phyloP scores from a whole-genome alignment of 2,113 vertebrate genomes.

The Arothron firmamentum region DNA sequence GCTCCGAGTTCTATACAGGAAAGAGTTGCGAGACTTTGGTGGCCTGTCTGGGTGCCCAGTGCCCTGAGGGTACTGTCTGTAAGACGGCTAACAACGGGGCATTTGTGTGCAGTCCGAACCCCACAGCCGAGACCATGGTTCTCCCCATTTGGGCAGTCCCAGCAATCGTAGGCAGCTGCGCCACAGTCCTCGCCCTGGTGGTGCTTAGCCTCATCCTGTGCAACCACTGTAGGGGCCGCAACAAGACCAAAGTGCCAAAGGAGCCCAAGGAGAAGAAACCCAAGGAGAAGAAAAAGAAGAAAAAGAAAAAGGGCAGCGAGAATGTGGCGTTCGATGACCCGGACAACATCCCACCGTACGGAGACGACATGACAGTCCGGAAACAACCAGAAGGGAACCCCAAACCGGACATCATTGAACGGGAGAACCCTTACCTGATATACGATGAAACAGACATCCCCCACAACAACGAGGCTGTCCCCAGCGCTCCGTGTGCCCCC shows the following conservation, averaged over 20 bases:
- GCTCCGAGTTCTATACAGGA: constrained; percentile 83
- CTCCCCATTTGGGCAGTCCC: constrained; percentile 96
- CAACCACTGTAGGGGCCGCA: constrained; percentile 86
- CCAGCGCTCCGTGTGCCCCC: constrained; percentile 88
- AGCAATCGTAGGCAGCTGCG: constrained; percentile 92
- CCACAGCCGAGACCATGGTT: constrained; percentile 69
- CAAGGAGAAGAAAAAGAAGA: constrained; percentile 93
- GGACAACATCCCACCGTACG: constrained; percentile 91
- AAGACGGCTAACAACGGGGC: constrained; percentile 71
- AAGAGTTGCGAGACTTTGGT: constrained; percentile 82
- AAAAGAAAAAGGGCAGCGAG: constrained; percentile 97
- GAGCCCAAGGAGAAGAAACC: constrained; percentile 84
- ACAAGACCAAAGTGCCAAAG: constrained; percentile 79
- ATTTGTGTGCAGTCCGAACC: constrained; percentile 76
- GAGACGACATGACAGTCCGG: constrained; percentile 91
- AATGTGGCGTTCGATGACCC: constrained; percentile 95
- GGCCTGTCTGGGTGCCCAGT: constrained; percentile 86
- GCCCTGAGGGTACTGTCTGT: constrained; percentile 80
- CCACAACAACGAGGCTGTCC: constrained; percentile 79
- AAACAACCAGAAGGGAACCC: constrained; percentile 97
- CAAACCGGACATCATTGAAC: constrained; percentile 94
- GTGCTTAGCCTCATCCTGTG: constrained; percentile 92
- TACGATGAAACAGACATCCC: constrained; percentile 92
- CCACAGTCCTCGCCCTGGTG: constrained; percentile 85
- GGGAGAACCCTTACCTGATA: constrained; percentile 96